Percentiles rank a stretch among this genome's conserved stretches.
phyloP scores from a whole-genome alignment of 2,113 vertebrate genomes.

The Cololabis saira region DNA sequence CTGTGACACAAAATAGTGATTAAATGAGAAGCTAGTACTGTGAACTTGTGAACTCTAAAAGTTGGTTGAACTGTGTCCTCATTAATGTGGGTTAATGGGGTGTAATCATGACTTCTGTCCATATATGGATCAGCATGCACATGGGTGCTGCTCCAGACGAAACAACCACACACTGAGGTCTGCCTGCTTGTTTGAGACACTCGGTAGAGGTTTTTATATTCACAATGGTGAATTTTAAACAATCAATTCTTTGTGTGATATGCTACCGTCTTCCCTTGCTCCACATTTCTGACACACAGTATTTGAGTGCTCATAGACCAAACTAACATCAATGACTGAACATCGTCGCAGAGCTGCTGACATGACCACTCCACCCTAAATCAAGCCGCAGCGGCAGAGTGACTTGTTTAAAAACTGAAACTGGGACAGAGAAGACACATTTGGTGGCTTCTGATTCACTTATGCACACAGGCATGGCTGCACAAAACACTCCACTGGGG shows the following conservation, averaged over 20 bases:
- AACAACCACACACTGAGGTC: background rate
- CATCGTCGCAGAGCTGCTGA: background rate
- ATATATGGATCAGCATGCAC: background rate
- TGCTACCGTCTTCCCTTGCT: background rate
- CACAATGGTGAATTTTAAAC: too few relatives aligned
- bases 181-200: background rate
- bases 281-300: background rate
- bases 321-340: background rate
- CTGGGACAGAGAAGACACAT: background rate
- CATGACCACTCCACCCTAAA: background rate
- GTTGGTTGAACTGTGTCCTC: slow-evolving; percentile 5
- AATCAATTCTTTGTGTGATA: background rate
- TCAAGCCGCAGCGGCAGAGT: background rate
- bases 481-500: slow-evolving; percentile 32
- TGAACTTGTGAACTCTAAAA: background rate
- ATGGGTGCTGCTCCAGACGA: background rate
- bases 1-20: background rate
- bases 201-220: background rate
- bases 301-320: background rate
- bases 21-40: background rate
- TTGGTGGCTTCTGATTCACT: slow-evolving; percentile 14
- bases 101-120: slow-evolving; percentile 4
- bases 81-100: slow-evolving; percentile 49
- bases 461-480: slow-evolving; percentile 9
- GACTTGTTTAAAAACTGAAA: background rate